Base-by-base conservation (phyloP, 2,113 vertebrate genomes). In the Passer montanus region DNA sequence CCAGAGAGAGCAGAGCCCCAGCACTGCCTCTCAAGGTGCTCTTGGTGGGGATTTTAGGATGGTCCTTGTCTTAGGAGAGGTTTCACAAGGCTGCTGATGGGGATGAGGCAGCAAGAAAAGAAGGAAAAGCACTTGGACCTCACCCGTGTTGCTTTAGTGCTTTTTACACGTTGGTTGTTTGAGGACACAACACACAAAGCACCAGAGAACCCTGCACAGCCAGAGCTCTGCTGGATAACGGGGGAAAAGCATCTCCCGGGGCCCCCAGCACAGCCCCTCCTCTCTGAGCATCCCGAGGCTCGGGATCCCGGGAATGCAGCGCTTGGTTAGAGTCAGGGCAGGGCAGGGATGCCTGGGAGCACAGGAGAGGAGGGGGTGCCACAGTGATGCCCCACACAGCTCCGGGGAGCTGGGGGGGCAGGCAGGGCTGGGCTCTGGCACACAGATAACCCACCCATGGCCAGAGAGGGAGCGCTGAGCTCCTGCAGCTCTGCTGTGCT, bases 361-460 rank as follows among this genome's bases (percentile, higher is more conserved):
- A 14, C 56, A 7, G 56, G 4, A 58, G 1, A 33, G 93, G 39
- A 72, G 58, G 53, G 56, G 33, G 76, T 84, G 91, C 84, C 79
- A 24, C 55, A 4, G 56, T 1, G 21, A 94, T n/a, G 22, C 62
- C 66, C 87, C 46, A 7, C 87, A 46, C 59, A 7, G 18, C 74
- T 69, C 77, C 81, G 3, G 8, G 5, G 5, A 22, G 90, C 77
- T 19, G 60, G 22, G 52, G n/a, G 44, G 1, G 9, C 7, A 67
- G 55, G 55, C 55, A 56, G 55, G 55, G 55, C 37, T 0, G 3
- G 11, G 12, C 58, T 47, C 47, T 41, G 49, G 44, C 63, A 30
- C 70, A 64, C 43, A 35, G n/a, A 67, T 5, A 21, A 55, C 43
- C 63, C 59, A 26, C 0, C 80, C 13, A 2, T 0, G 0, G 22